Conservation (phyloP, 2,797 vertebrate species). For the Xenopus petersii region DNA sequence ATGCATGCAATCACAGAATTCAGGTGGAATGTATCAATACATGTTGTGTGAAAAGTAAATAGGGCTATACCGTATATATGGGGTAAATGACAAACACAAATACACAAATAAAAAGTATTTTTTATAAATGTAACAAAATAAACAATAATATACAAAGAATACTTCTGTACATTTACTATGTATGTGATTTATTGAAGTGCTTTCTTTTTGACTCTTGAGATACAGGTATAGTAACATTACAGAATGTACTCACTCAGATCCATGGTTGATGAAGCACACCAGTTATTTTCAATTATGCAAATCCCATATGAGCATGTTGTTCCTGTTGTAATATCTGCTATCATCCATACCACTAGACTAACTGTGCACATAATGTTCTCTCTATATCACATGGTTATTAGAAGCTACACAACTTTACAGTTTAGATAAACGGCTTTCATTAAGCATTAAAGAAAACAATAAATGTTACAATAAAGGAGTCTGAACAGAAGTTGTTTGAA, state of each 20-base stretch:
- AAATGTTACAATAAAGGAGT: neutral
- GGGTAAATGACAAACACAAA: no score
- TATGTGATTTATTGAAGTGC: no score
- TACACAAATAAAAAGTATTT: no score
- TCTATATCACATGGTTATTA: constrained; percentile 12
- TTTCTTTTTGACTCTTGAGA: neutral
- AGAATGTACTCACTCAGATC: neutral
- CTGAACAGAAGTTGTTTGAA: neutral
- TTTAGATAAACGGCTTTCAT: neutral
- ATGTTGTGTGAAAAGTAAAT: no score
- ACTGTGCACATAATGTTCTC: constrained; percentile 13
- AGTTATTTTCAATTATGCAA: constrained; percentile 8
- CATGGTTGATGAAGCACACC: neutral
- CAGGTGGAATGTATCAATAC: no score
- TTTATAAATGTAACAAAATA: no score
- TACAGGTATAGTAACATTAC: neutral
- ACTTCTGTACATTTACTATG: no score
- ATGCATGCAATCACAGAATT: no score
- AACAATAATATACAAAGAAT: no score
- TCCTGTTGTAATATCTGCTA: constrained; percentile 6
- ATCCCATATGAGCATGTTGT: neutral
- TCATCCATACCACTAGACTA: constrained; percentile 11
- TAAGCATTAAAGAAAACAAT: constrained; percentile 35
- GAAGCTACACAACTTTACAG: constrained; percentile 5
- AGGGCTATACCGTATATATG: no score